Evolutionary conservation across 2,888 invertebrate genomes (phyloP), one percentile per base, ranked within the genome.

Genomic region (Monopis laevigella): DNA sequence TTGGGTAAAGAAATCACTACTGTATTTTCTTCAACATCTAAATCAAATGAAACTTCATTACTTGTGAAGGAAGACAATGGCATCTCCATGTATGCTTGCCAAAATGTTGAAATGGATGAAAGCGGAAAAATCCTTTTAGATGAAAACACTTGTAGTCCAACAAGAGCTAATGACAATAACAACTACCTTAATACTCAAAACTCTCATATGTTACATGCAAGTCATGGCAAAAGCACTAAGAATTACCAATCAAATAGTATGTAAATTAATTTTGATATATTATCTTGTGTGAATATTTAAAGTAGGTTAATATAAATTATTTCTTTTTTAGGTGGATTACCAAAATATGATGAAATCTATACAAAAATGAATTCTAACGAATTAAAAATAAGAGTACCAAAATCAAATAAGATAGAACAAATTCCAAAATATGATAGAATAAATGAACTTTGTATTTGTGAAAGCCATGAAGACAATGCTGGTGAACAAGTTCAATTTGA

Each of bases 1-100:
- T 62, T 78, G 6, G 78, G 78, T 2, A 77, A 80, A 53, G 78
- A 80, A 48, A 75, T 80, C 14, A 73, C 73, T n/a, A 80, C 80
- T 10, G 65, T 69, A 2, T 78, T 74, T 50, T 60, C 61, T 47
- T 60, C 66, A 7, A 56, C 62, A 10, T 60, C 68, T 2, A 71
- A 68, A 51, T 59, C 65, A 2, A 59, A 64, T 43, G 62, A 61
- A 19, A 63, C 67, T 3, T 63, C 71, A 10, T 54, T 62, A 40
- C 49, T 74, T 10, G 50, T 61, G 26, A 77, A 75, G 51, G 65
- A 69, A 45, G 71, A 75, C 44, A 66, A 73, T 39, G 78, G 77
- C 11, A 74, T 80, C 63, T 57, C 68, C 1, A 67, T 80, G 65
- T 80, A 73, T 47, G 69, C 77, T 2, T 74, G 75, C 46, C 78